Conservation (phyloP, 2,113 vertebrate genomes). For the Petrocephalus microphthalmus region DNA sequence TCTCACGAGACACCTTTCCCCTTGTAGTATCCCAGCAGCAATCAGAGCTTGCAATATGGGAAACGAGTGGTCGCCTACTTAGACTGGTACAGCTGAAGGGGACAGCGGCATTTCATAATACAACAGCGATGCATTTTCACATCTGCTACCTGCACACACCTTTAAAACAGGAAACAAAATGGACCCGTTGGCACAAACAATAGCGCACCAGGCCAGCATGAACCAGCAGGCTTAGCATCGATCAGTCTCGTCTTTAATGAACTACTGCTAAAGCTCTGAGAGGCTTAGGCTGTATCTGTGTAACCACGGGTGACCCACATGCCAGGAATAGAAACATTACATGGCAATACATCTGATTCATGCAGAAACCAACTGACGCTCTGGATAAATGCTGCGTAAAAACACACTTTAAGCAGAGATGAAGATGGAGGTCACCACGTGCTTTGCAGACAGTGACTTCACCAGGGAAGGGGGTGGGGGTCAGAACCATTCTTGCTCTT, state of each 20-base stretch:
- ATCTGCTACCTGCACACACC: neutral
- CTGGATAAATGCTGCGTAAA: neutral
- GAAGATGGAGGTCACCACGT: neutral
- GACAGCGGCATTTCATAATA: neutral
- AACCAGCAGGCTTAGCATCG: neutral
- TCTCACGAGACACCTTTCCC: neutral
- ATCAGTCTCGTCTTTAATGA: constrained; percentile 3
- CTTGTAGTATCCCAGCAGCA: neutral
- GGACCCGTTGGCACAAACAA: neutral
- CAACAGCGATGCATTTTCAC: neutral
- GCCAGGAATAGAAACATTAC: constrained; percentile 1
- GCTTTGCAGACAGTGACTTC: neutral
- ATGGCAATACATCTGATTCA: constrained; percentile 6
- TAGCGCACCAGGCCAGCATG: neutral
- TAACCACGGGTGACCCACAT: constrained; percentile 1
- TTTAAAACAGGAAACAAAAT: neutral
- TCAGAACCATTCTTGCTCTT: neutral
- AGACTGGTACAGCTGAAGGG: neutral
- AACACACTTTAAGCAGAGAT: neutral
- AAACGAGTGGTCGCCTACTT: neutral
- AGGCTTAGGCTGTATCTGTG: neutral
- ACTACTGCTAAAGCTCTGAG: neutral
- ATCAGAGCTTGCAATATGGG: neutral
- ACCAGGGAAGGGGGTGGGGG: neutral
- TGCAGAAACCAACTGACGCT: neutral